phyloP scores from a whole-genome alignment of 2,888 invertebrate genomes.

The Artemia sinica region DNA sequence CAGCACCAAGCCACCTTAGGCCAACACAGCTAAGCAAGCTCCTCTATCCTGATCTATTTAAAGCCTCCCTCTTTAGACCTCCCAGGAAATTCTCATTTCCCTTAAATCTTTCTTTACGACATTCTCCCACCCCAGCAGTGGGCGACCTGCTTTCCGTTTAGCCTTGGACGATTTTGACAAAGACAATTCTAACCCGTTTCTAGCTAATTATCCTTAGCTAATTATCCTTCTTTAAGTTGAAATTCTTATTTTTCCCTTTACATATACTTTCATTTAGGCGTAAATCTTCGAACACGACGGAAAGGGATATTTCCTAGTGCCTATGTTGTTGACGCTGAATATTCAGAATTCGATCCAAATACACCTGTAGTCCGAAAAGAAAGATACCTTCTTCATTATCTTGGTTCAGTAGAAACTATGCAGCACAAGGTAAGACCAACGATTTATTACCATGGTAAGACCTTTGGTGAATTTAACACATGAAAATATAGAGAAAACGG shows the following conservation, averaged over 20 bases:
- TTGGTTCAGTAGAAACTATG: constrained; percentile 87
- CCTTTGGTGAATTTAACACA: too few species aligned
- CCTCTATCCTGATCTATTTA: too few species aligned
- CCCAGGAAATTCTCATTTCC: too few species aligned
- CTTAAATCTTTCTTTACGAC: background rate
- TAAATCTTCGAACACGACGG: constrained; percentile 79
- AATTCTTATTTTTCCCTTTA: constrained; percentile 27
- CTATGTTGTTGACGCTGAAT: constrained; percentile 89
- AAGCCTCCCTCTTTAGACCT: too few species aligned
- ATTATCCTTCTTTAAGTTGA: background rate
- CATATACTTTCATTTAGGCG: constrained; percentile 42
- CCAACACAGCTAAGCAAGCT: too few species aligned
- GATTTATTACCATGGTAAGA: too few species aligned
- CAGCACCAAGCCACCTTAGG: too few species aligned
- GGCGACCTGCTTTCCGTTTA: background rate
- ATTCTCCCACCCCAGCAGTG: background rate
- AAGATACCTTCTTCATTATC: constrained; percentile 71
- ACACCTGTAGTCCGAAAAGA: constrained; percentile 44
- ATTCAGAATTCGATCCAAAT: constrained; percentile 81
- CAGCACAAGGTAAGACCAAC: constrained; percentile 95
- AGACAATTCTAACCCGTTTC: background rate
- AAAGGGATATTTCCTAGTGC: constrained; percentile 93
- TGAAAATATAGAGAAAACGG: too few species aligned
- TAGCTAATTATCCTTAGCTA: constrained; percentile 6
- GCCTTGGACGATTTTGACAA: background rate